Evolutionary conservation across 2,113 vertebrate species (phyloP), one percentile per base, ranked within the genome.

Genomic region (Diglossa brunneiventris): DNA sequence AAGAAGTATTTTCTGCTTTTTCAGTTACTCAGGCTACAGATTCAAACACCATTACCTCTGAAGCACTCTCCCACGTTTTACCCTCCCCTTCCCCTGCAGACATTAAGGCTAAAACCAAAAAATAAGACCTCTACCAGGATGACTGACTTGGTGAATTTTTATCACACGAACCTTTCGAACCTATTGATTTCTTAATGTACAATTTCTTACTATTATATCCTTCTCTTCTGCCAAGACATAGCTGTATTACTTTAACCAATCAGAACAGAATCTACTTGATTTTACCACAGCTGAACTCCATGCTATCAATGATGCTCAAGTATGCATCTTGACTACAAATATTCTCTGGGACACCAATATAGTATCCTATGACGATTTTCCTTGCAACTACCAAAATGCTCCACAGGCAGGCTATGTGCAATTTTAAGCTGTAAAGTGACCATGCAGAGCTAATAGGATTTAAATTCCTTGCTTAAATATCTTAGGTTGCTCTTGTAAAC

Each of bases 1-100:
- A 47, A 70, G 1, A 61, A 81, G 6, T 75, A 90, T 83, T 95
- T 92, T 91, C 92, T 87, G 93, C 49, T 69, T 91, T 94, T 95
- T 94, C 83, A 92, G 52, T 96, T 97, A 85, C 73, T 94, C 62
- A 91, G 44, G 37, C 94, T 96, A 76, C 70, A 49, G 30, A 86
- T 91, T 82, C 68, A 83, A 90, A 90, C n/a, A 72, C 85, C 84
- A 94, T 52, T 92, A 92, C 68, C 80, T 96, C 92, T 96, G 92
- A 97, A 94, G 90, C 77, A 95, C 59, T 95, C 87, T 95, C 89
- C 89, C 96, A 96, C 89, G 52, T 94, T 95, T 93, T 93, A 82
- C 84, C 91, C 75, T 95, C 90, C 27, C 37, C 49, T 53, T 8
- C 7, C 27, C 30, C 63, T 31, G 5, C 19, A 85, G 37, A 52